A percentile compares a stretch with the other conserved stretches of the same genome.
Evolutionary conservation across 1,140 invertebrate species (phyloP).

Genomic region (Drosophila persimilis): DNA sequence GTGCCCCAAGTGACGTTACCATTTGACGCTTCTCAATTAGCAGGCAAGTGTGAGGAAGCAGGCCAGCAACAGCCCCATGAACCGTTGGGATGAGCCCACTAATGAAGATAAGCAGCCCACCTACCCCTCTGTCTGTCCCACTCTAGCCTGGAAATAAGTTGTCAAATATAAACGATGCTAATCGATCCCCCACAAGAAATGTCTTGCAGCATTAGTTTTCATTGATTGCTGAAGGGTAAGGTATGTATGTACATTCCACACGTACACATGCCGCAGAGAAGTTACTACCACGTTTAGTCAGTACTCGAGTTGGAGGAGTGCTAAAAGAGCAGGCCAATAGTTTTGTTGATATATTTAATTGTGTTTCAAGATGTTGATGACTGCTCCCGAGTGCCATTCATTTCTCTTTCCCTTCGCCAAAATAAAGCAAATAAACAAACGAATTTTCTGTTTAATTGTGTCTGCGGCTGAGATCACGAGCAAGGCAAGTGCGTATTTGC

Average conservation of each 20-base stretch:
- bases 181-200: too few relatives aligned
- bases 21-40: conserved; percentile 28
- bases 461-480: conserved; percentile 13
- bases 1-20: conserved; percentile 1
- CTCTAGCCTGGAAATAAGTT: conserved; percentile 50
- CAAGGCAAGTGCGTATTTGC: conserved; percentile 15
- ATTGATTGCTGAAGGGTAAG: too few relatives aligned
- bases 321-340: conserved; percentile 21
- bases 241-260: too few relatives aligned
- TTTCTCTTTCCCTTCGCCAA: conserved; percentile 21
- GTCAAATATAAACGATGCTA: conserved; percentile 43
- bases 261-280: too few relatives aligned
- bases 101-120: conserved; percentile 55
- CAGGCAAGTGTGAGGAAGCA: background rate
- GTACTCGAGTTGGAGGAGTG: too few relatives aligned
- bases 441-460: conserved; percentile 24
- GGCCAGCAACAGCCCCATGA: background rate
- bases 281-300: too few relatives aligned
- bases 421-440: conserved; percentile 49
- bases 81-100: conserved; percentile 43
- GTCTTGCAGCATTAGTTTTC: too few relatives aligned
- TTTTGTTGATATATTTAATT: conserved; percentile 74
- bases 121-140: conserved; percentile 1
- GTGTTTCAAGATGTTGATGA: conserved; percentile 21
- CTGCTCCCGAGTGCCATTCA: conserved; percentile 24